phyloP scores from a whole-genome alignment of 1,140 invertebrate species.

The Megalonaias nervosa region DNA sequence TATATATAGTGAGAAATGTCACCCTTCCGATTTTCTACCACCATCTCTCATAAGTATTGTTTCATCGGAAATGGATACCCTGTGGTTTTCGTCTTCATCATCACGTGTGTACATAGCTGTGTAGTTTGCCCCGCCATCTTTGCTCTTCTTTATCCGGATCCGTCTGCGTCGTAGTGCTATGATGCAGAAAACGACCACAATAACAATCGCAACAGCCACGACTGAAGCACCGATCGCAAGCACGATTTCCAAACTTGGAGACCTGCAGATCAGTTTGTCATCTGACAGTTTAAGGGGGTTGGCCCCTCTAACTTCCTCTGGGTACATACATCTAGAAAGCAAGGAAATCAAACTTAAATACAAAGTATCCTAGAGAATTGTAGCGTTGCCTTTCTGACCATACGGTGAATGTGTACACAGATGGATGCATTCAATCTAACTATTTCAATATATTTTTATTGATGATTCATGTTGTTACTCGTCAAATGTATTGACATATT shows the following conservation, averaged over 20 bases:
- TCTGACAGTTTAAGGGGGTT: conserved; percentile 11
- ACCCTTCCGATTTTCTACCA: conserved; percentile 22
- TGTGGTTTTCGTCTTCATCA: conserved; percentile 14
- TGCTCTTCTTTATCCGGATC: neutral
- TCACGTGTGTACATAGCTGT: conserved; percentile 27
- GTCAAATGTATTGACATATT: neutral
- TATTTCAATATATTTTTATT: neutral
- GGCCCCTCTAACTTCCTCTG: neutral
- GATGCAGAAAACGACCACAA: neutral
- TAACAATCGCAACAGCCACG: neutral
- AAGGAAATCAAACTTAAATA: neutral
- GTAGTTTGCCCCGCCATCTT: conserved; percentile 16
- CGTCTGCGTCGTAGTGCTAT: neutral
- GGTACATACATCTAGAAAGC: conserved; percentile 16
- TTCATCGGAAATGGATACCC: conserved; percentile 12
- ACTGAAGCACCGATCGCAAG: neutral
- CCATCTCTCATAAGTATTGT: neutral
- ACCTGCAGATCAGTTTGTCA: conserved; percentile 17
- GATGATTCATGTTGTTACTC: neutral
- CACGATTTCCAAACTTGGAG: neutral
- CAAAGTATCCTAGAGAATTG: neutral
- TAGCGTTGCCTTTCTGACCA: conserved; percentile 3
- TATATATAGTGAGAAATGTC: neutral
- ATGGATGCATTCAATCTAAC: neutral
- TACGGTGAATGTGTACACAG: neutral